phyloP scores from a whole-genome alignment of 2,888 invertebrate genomes.

The Leptinotarsa haldemani region DNA sequence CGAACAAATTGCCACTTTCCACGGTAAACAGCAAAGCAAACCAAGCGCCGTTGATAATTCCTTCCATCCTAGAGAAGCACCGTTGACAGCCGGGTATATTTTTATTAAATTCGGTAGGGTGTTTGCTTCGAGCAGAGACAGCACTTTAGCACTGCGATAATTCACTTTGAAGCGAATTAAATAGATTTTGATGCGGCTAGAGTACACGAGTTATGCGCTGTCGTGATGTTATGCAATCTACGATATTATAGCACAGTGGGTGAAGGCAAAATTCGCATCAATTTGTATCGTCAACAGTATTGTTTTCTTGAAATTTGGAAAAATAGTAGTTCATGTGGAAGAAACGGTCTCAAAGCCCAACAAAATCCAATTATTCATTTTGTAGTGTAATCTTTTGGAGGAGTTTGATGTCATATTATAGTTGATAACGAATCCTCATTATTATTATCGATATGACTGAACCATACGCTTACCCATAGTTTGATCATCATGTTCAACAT shows the following conservation, averaged over 20 bases:
- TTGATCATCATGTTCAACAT: no score
- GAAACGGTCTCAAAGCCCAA: no score
- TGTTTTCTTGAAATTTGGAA: no score
- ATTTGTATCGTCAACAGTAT: no score
- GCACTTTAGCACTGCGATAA: constrained; percentile 20
- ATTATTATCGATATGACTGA: no score
- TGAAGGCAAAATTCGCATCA: no score
- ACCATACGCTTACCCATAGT: no score
- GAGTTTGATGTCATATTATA: no score
- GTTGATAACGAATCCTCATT: no score
- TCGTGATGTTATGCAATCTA: background rate
- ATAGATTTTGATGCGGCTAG: constrained; percentile 20
- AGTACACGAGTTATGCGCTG: constrained; percentile 13
- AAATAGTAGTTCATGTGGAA: no score
- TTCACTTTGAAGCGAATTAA: constrained; percentile 22
- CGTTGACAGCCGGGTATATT: constrained; percentile 10
- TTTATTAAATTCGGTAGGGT: constrained; percentile 17
- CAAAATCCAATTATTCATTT: no score
- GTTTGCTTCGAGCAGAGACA: constrained; percentile 8
- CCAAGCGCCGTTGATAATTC: background rate
- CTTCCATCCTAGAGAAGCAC: background rate
- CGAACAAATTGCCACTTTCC: constrained; percentile 7
- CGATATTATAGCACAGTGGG: background rate
- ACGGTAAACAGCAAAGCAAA: constrained; percentile 4
- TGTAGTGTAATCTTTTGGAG: no score